Percentiles rank a stretch among this genome's conserved stretches.
Conservation (phyloP, 2,797 vertebrate genomes). For the Naso thynnoides region DNA sequence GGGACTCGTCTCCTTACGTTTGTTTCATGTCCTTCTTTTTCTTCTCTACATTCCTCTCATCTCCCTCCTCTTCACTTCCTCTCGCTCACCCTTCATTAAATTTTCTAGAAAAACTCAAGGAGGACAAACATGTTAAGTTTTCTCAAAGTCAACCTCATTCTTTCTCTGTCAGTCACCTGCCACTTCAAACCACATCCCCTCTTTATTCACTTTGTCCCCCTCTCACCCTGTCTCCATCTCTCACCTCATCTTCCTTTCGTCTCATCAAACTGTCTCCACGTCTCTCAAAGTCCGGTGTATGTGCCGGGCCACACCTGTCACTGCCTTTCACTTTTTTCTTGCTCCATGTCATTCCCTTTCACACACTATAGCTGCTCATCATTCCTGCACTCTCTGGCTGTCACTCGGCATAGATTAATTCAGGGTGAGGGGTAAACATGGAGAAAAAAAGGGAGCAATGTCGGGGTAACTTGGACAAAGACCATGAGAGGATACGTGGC, state of each 20-base stretch:
- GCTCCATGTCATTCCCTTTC: constrained; percentile 31
- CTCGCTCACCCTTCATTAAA: constrained; percentile 5
- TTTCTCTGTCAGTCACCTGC: constrained; percentile 26
- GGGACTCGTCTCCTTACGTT: background rate
- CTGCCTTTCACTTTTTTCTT: constrained; percentile 35
- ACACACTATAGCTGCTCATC: constrained; percentile 40
- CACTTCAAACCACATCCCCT: constrained; percentile 40
- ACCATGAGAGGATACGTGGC: background rate
- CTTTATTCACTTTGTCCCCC: constrained; percentile 31
- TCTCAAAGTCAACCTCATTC: constrained; percentile 25
- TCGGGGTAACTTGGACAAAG: constrained; percentile 16
- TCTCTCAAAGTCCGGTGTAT: constrained; percentile 31
- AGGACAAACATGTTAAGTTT: constrained; percentile 16
- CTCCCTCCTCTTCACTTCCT: background rate
- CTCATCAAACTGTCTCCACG: constrained; percentile 54
- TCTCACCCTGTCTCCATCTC: constrained; percentile 24
- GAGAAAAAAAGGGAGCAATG: background rate
- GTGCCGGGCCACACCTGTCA: constrained; percentile 43
- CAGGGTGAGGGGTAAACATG: constrained; percentile 37
- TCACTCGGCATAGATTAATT: constrained; percentile 71
- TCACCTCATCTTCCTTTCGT: constrained; percentile 38
- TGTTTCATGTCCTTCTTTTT: constrained; percentile 16
- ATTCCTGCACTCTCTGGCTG: constrained; percentile 57
- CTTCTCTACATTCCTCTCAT: constrained; percentile 9
- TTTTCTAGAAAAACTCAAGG: constrained; percentile 4